Evolutionary conservation across 2,797 vertebrate species (phyloP).

Genomic region (Manis javanica): DNA sequence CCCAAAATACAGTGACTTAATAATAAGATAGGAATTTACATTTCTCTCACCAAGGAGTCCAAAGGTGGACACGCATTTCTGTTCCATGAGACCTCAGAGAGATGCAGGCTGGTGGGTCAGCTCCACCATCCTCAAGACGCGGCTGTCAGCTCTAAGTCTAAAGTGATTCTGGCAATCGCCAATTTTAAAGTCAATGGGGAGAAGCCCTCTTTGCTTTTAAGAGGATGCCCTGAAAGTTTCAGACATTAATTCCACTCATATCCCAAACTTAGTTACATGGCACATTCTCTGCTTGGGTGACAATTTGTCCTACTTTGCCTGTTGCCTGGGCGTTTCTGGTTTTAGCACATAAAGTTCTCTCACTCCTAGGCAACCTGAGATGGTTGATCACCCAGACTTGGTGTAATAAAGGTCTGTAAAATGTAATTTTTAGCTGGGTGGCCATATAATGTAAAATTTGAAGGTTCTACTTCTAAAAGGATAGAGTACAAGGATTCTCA

Average conservation of each 20-base stretch:
- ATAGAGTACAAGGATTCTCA: not conserved
- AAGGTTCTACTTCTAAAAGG: not conserved
- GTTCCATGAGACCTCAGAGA: not conserved
- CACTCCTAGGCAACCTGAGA: not conserved
- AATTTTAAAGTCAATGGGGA: not conserved
- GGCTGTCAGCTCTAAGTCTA: not conserved
- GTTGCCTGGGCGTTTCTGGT: not conserved
- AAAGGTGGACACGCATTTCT: not conserved
- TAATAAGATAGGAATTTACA: not conserved
- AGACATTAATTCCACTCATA: not conserved
- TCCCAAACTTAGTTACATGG: not conserved
- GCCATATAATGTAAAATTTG: not conserved
- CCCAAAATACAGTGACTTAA: not conserved
- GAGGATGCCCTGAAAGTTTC: not conserved
- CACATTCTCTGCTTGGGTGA: too few relatives aligned
- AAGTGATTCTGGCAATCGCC: not conserved
- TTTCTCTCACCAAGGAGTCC: not conserved
- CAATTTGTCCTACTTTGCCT: not conserved
- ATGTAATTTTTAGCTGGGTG: not conserved
- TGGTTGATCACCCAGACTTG: not conserved
- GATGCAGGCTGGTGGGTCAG: too few relatives aligned
- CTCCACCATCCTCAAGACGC: not conserved
- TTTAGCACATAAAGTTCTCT: not conserved
- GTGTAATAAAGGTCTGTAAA: not conserved
- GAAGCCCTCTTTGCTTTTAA: not conserved